Base-by-base conservation (phyloP, 2,888 invertebrate species). In the Ochlodes sylvanus region DNA sequence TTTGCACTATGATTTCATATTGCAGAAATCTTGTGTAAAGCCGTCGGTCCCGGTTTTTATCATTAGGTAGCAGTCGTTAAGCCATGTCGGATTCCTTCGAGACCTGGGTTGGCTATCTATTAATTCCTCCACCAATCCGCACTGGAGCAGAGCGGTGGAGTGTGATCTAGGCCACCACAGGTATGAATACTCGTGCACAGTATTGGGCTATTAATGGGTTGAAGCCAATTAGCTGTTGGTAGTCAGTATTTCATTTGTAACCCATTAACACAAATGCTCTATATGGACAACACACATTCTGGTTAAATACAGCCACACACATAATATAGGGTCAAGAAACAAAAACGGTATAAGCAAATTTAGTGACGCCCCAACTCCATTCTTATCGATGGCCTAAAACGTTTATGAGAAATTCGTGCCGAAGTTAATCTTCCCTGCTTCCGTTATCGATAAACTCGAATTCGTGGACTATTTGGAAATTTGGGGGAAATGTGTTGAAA, bases 391-490 rank as follows among this genome's bases (percentile, higher is more conserved):
- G 84, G 78, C 86, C 86, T 83, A 81, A 83, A 88, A 87, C 82
- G 86, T 87, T 88, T 89, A 87, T 87, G 86, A 88, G 90, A 80
- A 85, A 86, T 87, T 90, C 89, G 89, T 89, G 90, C 84, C 85
- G 76, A 78, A 81, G 84, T 82, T 89, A 90, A 90, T 90, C 89
- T 87, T 79, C 80, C 76, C 64, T 78, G 76, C 85, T 91, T 90
- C 90, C 91, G 89, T 76, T 85, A 83, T 83, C 88, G 89, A 89
- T 89, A 88, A 88, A 87, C 86, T 80, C 81, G 85, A 87, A 85
- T 82, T 86, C 75, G 76, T 73, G 69, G 75, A 76, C 75, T 73
- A 74, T 78, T 77, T 75, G 73, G 71, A 65, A 64, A 71, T 69
- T 71, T 69, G 58, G 42, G 60, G 50, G 67, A 61, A 34, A 44